These are phyloP conservation scores for Otus sunia DNA, from an alignment of 2,113 vertebrate genomes.

Conservation along the genomic window DNA sequence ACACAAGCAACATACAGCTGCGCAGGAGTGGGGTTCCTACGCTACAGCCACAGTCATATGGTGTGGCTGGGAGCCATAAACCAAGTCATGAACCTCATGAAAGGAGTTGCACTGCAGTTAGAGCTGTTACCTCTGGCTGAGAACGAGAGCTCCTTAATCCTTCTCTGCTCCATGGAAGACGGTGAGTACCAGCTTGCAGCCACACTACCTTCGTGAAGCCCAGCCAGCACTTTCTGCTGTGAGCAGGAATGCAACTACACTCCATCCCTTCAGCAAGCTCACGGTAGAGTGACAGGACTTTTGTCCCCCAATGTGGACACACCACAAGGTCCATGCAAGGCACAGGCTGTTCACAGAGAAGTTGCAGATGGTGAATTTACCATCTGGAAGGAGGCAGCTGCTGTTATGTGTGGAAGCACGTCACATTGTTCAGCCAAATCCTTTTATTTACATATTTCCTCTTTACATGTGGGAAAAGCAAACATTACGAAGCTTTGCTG, in stretches of 20 bases:
- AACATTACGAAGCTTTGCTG: neutral
- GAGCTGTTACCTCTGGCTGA: neutral
- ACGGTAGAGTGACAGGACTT: rapidly evolving
- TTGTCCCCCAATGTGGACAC: neutral
- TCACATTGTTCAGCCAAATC: neutral
- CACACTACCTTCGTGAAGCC: neutral
- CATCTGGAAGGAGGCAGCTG: neutral
- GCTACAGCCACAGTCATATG: neutral
- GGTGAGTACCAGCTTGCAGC: neutral
- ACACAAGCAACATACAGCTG: neutral
- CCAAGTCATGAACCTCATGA: neutral
- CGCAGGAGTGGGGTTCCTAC: rapidly evolving
- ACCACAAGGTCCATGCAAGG: neutral
- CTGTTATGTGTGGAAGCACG: neutral
- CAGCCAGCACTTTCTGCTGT: neutral
- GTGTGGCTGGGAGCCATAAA: rapidly evolving
- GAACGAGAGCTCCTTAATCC: neutral
- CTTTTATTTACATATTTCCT: neutral
- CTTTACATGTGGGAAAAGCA: neutral
- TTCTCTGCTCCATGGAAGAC: rapidly evolving
- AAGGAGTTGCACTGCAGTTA: neutral
- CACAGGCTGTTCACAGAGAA: neutral
- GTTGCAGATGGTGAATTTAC: neutral
- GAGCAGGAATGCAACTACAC: neutral
- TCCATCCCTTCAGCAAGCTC: neutral